Percentiles rank a stretch among this genome's conserved stretches.
Evolutionary conservation across 2,113 vertebrate genomes (phyloP).

Genomic region (Dasypus novemcinctus): DNA sequence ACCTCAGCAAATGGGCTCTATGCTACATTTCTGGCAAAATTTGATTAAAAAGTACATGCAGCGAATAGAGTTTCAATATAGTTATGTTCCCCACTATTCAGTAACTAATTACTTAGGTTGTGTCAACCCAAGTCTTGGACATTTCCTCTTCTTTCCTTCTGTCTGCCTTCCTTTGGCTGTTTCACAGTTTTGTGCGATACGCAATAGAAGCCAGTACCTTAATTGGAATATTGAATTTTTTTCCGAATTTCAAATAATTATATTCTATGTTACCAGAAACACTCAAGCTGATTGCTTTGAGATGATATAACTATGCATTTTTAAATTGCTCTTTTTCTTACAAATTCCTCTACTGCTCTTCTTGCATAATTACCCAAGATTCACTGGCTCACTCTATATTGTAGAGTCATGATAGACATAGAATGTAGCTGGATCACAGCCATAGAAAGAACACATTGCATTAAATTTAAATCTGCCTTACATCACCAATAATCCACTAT

Average conservation of each 20-base stretch:
- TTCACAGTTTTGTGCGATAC: slow-evolving; percentile 36
- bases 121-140: not conserved
- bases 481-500: not conserved
- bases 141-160: not conserved
- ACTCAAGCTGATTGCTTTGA: not conserved
- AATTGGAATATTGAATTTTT: not conserved
- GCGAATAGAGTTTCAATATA: not conserved
- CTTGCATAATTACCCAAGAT: not conserved
- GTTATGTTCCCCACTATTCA: slow-evolving; percentile 31
- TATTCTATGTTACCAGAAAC: not conserved
- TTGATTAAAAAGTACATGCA: not conserved
- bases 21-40: not conserved
- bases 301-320: not conserved
- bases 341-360: not conserved
- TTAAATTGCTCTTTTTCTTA: not conserved
- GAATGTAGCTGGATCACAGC: slow-evolving; percentile 7
- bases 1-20: not conserved
- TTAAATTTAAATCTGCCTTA: not conserved
- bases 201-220: not conserved
- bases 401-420: not conserved
- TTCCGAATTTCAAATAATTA: not conserved
- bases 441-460: not conserved
- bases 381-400: not conserved
- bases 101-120: slow-evolving; percentile 30
- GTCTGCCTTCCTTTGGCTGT: slow-evolving; percentile 34